Base-by-base conservation (phyloP, 2,113 vertebrate genomes). In the Xenotilapia longispinis region DNA sequence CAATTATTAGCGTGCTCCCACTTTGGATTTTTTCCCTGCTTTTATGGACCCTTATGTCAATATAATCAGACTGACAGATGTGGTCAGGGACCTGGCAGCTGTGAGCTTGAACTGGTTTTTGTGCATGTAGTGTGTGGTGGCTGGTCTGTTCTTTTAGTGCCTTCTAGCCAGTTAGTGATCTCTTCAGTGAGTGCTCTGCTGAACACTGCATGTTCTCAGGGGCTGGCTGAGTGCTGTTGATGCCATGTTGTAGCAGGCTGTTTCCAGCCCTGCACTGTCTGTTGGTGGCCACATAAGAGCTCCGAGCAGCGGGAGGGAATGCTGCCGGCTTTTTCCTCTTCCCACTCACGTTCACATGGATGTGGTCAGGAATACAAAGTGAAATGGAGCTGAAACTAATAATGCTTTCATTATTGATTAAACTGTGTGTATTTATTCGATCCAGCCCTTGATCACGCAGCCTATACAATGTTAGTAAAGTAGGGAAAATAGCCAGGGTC, bases 131-230 rank as follows among this genome's bases (percentile, higher is more conserved):
- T 87, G 55, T 54, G 28, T 73, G 85, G 47, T 60, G 55, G 19
- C 84, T 31, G 11, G 26, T 78, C 26, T 60, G 65, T 89, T 75
- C 89, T 63, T 81, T 80, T 65, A 42, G 83, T 45, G 88, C 84
- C 83, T 87, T 85, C 38, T 14, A 28, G 84, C 21, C 47, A 33
- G 75, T 84, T 49, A 73, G 88, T 5, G 28, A 54, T 65, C 79
- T 81, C 83, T 51, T 87, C 80, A 81, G 58, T 33, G 80, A 87
- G 80, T 28, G 87, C 87, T 78, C 83, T 17, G 45, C 14, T 58
- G 84, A 91, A 84, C 89, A 79, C 80, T 57, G 87, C 36, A 53
- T 86, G 31, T 90, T 88, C 42, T 91, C 82, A 87, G 63, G 85
- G 83, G 80, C 84, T 10, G 23, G 38, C 84, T 73, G 88, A 85